phyloP scores from a whole-genome alignment of 2,113 vertebrate genomes.

The Paramormyrops kingsleyae region DNA sequence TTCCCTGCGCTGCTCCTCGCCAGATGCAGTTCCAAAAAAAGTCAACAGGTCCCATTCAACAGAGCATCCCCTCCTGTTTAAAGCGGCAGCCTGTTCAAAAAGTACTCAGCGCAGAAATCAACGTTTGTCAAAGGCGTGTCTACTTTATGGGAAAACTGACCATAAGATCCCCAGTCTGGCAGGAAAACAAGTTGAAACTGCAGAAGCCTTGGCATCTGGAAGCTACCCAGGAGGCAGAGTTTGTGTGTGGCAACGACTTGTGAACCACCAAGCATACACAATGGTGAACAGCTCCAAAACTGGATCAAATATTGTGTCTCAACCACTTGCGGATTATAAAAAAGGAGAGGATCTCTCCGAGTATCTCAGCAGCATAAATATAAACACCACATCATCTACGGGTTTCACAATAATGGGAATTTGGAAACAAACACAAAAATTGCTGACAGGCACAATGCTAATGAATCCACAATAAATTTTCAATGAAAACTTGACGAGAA shows the following conservation, averaged over 20 bases:
- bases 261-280: neutral
- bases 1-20: constrained; percentile 42
- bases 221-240: neutral
- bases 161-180: neutral
- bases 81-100: neutral
- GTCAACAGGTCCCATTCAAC: constrained; percentile 39
- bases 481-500: neutral
- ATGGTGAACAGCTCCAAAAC: neutral
- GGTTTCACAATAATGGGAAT: neutral
- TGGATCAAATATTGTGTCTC: neutral
- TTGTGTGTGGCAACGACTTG: neutral
- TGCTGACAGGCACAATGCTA: neutral
- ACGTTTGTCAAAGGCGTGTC: neutral
- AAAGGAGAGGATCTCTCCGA: neutral
- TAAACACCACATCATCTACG: neutral
- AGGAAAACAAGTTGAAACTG: constrained; percentile 6
- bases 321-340: neutral
- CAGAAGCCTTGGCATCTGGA: neutral
- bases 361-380: neutral
- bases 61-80: neutral
- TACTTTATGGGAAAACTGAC: neutral
- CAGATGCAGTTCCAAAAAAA: constrained; percentile 53
- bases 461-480: neutral
- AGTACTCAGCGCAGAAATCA: neutral
- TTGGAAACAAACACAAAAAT: neutral